phyloP scores from a whole-genome alignment of 2,113 vertebrate species.

The Halcyon malimbica region DNA sequence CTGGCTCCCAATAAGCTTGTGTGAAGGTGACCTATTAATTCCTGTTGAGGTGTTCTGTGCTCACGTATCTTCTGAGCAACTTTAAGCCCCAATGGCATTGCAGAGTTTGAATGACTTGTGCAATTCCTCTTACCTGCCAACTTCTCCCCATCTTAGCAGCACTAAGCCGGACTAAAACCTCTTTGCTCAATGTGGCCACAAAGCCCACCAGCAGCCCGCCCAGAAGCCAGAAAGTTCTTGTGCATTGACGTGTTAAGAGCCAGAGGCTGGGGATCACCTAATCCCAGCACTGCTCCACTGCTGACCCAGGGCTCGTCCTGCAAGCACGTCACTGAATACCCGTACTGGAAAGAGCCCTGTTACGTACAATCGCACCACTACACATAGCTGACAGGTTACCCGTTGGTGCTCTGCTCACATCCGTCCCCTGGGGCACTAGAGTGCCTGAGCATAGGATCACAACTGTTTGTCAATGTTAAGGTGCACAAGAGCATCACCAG shows the following conservation, averaged over 20 bases:
- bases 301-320: neutral
- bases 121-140: neutral
- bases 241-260: neutral
- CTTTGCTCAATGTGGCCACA: neutral
- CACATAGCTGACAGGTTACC: neutral
- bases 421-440: neutral
- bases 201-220: neutral
- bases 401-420: neutral
- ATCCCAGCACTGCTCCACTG: neutral
- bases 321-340: accelerated
- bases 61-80: neutral
- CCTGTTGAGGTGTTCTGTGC: neutral
- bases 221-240: neutral
- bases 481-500: neutral
- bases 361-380: accelerated
- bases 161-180: neutral
- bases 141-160: neutral
- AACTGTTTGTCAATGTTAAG: neutral
- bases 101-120: neutral
- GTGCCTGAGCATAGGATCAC: neutral
- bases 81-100: neutral
- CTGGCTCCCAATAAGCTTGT: neutral
- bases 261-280: neutral
- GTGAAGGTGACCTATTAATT: neutral
- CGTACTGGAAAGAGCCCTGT: accelerated